Conservation (phyloP, 53 echinoderm and acorn worm species). For the Stichopus horrens region DNA sequence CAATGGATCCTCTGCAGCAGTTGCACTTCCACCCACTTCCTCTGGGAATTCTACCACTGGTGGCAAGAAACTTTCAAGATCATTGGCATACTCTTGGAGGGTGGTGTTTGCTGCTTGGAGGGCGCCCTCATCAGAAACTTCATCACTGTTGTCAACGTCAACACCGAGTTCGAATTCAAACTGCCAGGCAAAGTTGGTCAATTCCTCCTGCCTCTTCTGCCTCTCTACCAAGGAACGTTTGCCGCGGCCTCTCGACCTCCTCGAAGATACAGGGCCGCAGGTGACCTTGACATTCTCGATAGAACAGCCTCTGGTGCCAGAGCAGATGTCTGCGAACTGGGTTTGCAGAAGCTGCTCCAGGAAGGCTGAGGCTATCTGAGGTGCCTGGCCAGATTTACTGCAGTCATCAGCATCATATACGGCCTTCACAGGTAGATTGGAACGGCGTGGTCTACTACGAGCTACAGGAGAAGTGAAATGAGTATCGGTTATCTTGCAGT, state of each 20-base stretch:
- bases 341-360: conserved; percentile 14
- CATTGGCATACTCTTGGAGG: conserved; percentile 17
- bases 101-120: conserved; percentile 14
- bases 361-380: conserved; percentile 20
- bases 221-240: background rate
- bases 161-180: conserved; percentile 6
- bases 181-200: background rate
- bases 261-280: conserved; percentile 50
- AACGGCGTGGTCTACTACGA: conserved; percentile 33
- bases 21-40: conserved; percentile 7
- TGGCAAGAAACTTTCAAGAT: background rate
- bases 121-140: conserved; percentile 4
- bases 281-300: conserved; percentile 64
- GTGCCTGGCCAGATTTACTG: background rate
- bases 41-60: conserved; percentile 27
- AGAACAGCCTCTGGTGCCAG: conserved; percentile 49
- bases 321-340: conserved; percentile 26
- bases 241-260: background rate
- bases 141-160: conserved; percentile 10
- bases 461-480: background rate
- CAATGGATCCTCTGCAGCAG: background rate
- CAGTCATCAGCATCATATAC: conserved; percentile 7
- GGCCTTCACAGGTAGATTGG: background rate
- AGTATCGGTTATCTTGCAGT: background rate
- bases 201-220: background rate